phyloP scores from a whole-genome alignment of 2,797 vertebrate species.

The Myiothlypis coronata region DNA sequence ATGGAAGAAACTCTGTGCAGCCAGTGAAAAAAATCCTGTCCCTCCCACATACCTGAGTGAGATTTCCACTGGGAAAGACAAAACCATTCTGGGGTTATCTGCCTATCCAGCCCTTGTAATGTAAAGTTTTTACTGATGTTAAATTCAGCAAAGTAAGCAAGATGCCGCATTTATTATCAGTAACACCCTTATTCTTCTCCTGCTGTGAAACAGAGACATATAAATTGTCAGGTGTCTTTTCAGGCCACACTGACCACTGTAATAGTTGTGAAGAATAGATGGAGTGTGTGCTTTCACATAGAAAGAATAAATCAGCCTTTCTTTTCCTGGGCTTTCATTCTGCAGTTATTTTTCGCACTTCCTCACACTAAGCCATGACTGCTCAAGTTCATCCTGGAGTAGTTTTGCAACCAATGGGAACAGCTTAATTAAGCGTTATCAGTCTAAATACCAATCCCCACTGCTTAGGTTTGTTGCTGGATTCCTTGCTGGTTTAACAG shows the following conservation, averaged over 20 bases:
- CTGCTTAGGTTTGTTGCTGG: neutral
- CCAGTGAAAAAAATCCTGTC: neutral
- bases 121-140: neutral
- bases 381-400: neutral
- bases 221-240: neutral
- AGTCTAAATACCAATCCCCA: neutral
- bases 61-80: neutral
- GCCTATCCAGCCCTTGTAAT: neutral
- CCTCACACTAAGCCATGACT: neutral
- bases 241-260: fast-evolving
- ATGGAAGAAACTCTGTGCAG: neutral
- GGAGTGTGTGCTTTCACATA: neutral
- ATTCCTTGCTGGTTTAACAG: neutral
- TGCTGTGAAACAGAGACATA: neutral
- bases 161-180: neutral
- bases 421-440: neutral
- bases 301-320: neutral
- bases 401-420: neutral
- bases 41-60: neutral
- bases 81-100: neutral
- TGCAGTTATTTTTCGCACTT: neutral
- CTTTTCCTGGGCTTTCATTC: neutral
- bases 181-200: neutral
- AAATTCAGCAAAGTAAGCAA: neutral
- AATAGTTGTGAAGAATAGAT: neutral